These are phyloP conservation scores for Micromesistius poutassou DNA, from an alignment of 2,797 vertebrate genomes.

Conservation along the genomic window DNA sequence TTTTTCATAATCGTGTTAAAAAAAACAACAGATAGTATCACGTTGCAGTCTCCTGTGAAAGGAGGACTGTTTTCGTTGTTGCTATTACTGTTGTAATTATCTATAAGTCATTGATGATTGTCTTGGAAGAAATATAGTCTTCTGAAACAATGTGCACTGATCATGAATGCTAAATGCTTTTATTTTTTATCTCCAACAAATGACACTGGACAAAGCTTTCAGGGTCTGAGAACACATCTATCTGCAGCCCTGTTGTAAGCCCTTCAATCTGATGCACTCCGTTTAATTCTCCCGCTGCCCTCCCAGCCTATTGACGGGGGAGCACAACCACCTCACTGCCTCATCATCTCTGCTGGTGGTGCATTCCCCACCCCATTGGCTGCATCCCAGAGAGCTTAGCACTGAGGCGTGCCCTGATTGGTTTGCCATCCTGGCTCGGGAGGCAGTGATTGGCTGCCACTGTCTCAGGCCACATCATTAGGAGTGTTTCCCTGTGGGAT, in stretches of 20 bases:
- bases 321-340: not conserved
- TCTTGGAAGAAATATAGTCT: no score
- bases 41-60: no score
- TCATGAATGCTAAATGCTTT: no score
- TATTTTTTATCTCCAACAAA: no score
- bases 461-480: slow-evolving; percentile 39
- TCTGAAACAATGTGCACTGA: no score
- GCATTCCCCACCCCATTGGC: slow-evolving; percentile 13
- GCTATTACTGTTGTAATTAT: no score
- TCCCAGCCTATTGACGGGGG: not conserved
- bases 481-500: slow-evolving; percentile 22
- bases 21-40: no score
- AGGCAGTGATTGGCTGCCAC: slow-evolving; percentile 30
- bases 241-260: not conserved
- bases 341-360: slow-evolving; percentile 17
- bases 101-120: no score
- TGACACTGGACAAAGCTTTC: no score
- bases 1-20: no score
- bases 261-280: not conserved
- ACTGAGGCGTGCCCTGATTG: slow-evolving; percentile 13
- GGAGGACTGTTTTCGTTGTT: no score
- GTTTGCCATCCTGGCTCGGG: slow-evolving; percentile 6
- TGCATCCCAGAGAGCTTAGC: slow-evolving; percentile 13
- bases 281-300: not conserved
- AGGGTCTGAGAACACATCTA: no score